A percentile compares a stretch with the other conserved stretches of the same genome.
Conservation (phyloP, 2,888 invertebrate species). For the Argyresthia albistria region DNA sequence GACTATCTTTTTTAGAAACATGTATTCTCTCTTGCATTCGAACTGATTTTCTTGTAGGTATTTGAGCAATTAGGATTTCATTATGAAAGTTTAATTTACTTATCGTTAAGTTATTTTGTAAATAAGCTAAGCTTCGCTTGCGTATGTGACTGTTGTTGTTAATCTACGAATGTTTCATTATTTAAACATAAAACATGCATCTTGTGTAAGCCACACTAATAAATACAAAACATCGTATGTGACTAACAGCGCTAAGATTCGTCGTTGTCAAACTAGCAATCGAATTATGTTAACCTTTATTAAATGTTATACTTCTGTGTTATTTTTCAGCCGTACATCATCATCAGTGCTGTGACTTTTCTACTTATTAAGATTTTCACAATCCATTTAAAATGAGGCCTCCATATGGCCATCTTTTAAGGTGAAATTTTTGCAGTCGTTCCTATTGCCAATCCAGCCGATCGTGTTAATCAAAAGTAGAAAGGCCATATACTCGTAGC, state of each 20-base stretch:
- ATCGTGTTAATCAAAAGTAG: background rate
- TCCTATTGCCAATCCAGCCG: too few species aligned
- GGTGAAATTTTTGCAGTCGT: too few species aligned
- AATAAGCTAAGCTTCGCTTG: slow-evolving; percentile 65
- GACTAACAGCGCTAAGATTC: slow-evolving; percentile 62
- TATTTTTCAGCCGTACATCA: background rate
- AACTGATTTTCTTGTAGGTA: background rate
- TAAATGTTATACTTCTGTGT: background rate
- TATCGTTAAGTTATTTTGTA: slow-evolving; percentile 28
- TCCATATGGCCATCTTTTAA: too few species aligned
- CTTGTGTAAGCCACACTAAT: slow-evolving; percentile 54
- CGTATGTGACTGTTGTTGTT: slow-evolving; percentile 68
- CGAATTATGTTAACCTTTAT: background rate
- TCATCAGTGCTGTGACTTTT: too few species aligned
- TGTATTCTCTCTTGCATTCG: slow-evolving; percentile 25
- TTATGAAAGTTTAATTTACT: too few species aligned
- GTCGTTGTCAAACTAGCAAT: slow-evolving; percentile 24
- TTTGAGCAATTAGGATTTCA: too few species aligned
- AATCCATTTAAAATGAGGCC: too few species aligned
- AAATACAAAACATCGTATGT: slow-evolving; percentile 44
- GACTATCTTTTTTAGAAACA: slow-evolving; percentile 52
- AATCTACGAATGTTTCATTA: slow-evolving; percentile 40
- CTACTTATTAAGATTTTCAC: too few species aligned
- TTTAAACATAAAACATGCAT: slow-evolving; percentile 47
- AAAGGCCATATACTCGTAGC: background rate